Evolutionary conservation across 2,797 vertebrate species (phyloP).

Genomic region (Sciurus vulgaris): DNA sequence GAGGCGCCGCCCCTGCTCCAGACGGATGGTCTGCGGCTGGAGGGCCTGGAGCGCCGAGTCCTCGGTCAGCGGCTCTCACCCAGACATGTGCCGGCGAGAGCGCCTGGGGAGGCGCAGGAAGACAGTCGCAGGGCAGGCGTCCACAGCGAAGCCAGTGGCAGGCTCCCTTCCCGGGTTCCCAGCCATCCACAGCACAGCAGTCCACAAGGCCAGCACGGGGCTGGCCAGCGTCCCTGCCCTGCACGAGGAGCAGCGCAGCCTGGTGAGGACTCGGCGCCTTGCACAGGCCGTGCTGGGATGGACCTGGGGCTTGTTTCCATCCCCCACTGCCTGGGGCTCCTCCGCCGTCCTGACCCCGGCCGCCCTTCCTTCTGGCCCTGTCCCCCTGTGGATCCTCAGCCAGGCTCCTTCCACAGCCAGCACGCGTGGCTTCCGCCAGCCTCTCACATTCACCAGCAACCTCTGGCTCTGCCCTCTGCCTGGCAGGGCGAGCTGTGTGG

Average conservation of each 20-base stretch:
- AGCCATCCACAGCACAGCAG: fast-evolving
- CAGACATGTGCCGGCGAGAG: fast-evolving
- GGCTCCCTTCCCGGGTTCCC: not conserved
- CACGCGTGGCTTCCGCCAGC: fast-evolving
- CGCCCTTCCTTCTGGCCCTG: not conserved
- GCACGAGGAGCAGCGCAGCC: not conserved
- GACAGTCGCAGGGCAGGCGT: not conserved
- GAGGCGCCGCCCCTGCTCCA: too few relatives aligned
- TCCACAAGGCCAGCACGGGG: not conserved
- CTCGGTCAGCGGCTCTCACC: fast-evolving
- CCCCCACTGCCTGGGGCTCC: not conserved
- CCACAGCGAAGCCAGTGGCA: not conserved
- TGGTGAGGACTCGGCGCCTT: fast-evolving
- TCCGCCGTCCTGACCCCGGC: not conserved
- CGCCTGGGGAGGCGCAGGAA: not conserved
- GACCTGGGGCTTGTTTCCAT: too few relatives aligned
- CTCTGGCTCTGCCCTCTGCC: not conserved
- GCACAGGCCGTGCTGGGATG: not conserved
- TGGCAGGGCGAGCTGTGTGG: too few relatives aligned
- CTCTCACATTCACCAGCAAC: too few relatives aligned
- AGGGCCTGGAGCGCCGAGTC: fast-evolving
- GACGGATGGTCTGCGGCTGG: not conserved
- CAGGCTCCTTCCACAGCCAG: fast-evolving
- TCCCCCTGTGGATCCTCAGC: not conserved
- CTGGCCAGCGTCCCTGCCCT: fast-evolving